A percentile compares a stretch with the other conserved stretches of the same genome.
Evolutionary conservation across 2,113 vertebrate genomes (phyloP).

Genomic region (Orycteropus afer): DNA sequence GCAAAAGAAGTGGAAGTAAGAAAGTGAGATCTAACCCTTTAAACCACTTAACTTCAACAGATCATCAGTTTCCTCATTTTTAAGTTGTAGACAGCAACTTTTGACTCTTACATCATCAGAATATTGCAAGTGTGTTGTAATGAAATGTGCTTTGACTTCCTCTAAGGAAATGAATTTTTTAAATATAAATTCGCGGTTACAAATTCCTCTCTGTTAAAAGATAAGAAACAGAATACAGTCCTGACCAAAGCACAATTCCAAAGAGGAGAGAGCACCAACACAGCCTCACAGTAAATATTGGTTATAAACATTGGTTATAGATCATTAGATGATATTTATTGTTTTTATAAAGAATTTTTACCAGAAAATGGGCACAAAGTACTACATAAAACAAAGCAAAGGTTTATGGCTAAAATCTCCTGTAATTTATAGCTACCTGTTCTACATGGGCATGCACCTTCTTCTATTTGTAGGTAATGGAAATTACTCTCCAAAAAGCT

Average conservation of each 20-base stretch:
- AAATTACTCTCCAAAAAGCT: not conserved
- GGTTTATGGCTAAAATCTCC: not conserved
- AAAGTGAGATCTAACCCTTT: not conserved
- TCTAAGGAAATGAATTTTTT: constrained; percentile 4
- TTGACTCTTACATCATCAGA: constrained; percentile 34
- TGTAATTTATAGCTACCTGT: not conserved
- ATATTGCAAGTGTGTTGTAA: constrained; percentile 23
- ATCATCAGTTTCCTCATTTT: constrained; percentile 8
- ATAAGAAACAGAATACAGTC: not conserved
- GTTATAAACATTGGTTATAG: too few relatives aligned
- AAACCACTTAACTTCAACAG: not conserved
- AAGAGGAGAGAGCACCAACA: not conserved
- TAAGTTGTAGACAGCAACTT: not conserved
- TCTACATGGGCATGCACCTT: not conserved
- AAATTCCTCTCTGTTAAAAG: not conserved
- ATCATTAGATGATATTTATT: not conserved
- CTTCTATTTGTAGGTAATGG: not conserved
- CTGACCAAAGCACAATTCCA: not conserved
- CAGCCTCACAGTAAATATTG: not conserved
- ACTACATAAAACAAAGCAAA: not conserved
- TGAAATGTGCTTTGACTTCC: constrained; percentile 1
- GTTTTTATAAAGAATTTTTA: not conserved
- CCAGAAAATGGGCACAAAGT: not conserved
- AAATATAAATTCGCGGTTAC: constrained; percentile 33
- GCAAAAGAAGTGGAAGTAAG: not conserved